phyloP scores from a whole-genome alignment of 2,888 invertebrate species.

The Cephus pygmeus region DNA sequence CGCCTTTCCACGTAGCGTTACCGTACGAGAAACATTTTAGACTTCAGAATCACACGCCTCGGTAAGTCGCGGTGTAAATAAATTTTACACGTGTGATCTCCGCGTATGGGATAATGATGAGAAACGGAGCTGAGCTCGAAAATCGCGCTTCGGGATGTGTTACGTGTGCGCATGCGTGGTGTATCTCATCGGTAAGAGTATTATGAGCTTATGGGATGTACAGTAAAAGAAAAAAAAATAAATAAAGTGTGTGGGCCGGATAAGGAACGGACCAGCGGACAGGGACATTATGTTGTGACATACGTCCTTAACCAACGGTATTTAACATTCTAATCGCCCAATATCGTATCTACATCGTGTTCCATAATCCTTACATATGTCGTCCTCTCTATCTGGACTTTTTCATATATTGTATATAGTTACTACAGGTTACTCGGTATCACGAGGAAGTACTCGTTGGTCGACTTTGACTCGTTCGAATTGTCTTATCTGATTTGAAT shows the following conservation, averaged over 20 bases:
- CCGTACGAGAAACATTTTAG: not conserved
- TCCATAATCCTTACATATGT: slow-evolving; percentile 7
- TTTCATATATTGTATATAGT: not conserved
- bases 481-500: not conserved
- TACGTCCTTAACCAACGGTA: slow-evolving; percentile 6
- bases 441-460: not conserved
- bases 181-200: not conserved
- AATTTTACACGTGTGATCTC: not conserved
- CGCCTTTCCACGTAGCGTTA: not conserved
- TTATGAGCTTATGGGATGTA: not conserved
- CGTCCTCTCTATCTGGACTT: not conserved
- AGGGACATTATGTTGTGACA: slow-evolving; percentile 10
- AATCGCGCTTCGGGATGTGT: not conserved
- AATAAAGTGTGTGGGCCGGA: slow-evolving; percentile 1
- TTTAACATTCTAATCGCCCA: slow-evolving; percentile 10
- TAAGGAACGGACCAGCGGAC: slow-evolving; percentile 9
- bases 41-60: not conserved
- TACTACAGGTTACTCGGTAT: not conserved
- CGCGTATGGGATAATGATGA: not conserved
- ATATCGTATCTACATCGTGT: slow-evolving; percentile 11
- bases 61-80: not conserved
- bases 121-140: not conserved
- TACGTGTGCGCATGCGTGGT: not conserved
- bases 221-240: not conserved
- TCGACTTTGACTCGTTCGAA: not conserved